Conservation (phyloP, 2,113 vertebrate species). For the Oenanthe oenanthe region DNA sequence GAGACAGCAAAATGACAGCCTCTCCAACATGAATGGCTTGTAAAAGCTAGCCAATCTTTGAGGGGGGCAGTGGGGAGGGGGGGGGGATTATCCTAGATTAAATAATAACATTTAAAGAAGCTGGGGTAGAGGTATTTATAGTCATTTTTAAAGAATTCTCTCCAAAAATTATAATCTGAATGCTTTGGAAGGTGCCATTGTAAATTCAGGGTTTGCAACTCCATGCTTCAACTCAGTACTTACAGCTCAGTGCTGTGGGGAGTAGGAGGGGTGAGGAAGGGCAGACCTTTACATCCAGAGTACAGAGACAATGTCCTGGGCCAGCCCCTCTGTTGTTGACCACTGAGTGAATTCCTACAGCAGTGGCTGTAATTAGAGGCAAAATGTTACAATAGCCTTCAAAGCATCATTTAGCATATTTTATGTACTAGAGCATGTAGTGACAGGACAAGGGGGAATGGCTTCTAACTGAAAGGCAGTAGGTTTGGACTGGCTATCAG, state of each 20-base stretch:
- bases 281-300: not conserved
- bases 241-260: not conserved
- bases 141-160: not conserved
- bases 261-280: not conserved
- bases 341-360: not conserved
- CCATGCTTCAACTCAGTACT: not conserved
- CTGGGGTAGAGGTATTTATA: accelerated
- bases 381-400: not conserved
- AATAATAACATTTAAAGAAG: not conserved
- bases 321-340: not conserved
- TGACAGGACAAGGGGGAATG: not conserved
- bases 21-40: not conserved
- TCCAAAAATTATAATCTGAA: not conserved
- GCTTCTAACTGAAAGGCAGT: not conserved
- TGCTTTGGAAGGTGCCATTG: not conserved
- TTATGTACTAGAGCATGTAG: not conserved
- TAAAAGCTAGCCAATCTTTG: not conserved
- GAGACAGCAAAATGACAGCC: not conserved
- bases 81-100: not conserved
- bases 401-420: not conserved
- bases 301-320: not conserved
- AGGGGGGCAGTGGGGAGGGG: accelerated
- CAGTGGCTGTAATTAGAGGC: not conserved
- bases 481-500: not conserved
- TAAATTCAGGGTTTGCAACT: not conserved